Percentiles rank a stretch among this genome's conserved stretches.
These are phyloP conservation scores for Montipora foliosa DNA, from an alignment of 64 coral and sea anemone species.

Conservation along the genomic window DNA sequence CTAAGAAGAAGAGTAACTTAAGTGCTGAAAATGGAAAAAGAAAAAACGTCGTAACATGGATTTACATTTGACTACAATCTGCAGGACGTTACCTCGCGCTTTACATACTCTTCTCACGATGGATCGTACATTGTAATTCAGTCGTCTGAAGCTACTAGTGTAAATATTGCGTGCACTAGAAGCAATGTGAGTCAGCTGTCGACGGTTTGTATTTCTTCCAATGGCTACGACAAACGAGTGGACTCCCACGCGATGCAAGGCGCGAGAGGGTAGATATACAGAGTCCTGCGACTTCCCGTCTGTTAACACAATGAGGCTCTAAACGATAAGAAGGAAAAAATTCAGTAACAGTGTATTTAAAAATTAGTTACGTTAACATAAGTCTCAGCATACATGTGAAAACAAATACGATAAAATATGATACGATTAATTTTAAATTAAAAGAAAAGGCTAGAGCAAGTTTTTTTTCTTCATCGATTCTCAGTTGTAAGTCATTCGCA, in stretches of 20 bases:
- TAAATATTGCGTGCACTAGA: conserved; percentile 66
- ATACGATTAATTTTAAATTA: too few species aligned
- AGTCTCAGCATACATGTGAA: too few species aligned
- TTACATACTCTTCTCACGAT: conserved; percentile 62
- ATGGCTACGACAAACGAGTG: conserved; percentile 58
- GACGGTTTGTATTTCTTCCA: neutral
- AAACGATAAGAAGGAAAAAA: neutral
- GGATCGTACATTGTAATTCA: conserved; percentile 32
- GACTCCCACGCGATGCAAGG: conserved; percentile 13
- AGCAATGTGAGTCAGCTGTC: conserved; percentile 59
- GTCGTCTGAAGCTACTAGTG: conserved; percentile 32
- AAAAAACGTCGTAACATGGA: too few species aligned
- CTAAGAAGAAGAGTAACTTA: too few species aligned
- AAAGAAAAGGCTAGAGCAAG: too few species aligned
- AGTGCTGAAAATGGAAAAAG: too few species aligned
- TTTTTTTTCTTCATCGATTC: too few species aligned
- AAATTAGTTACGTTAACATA: too few species aligned
- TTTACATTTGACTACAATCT: too few species aligned
- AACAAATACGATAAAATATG: too few species aligned
- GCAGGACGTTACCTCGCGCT: conserved; percentile 4
- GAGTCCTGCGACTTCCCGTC: conserved; percentile 61
- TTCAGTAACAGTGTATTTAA: neutral
- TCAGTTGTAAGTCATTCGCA: too few species aligned
- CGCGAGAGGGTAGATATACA: neutral
- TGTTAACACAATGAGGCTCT: conserved; percentile 39